Percentiles rank a stretch among this genome's conserved stretches.
These are phyloP conservation scores for Cyprinus carpio DNA, from an alignment of 2,113 vertebrate genomes.

Conservation along the genomic window DNA sequence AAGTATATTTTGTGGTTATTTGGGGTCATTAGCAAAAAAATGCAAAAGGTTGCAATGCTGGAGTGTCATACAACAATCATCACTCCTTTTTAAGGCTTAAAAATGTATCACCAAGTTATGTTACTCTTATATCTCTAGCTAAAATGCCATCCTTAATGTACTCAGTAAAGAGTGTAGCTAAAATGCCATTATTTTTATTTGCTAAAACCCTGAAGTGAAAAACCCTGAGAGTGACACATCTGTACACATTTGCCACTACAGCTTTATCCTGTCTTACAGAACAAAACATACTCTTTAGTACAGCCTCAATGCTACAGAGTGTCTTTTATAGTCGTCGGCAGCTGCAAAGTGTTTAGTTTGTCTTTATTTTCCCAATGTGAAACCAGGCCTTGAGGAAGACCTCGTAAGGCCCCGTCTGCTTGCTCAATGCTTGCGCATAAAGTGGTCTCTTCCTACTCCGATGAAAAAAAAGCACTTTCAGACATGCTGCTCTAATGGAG, in stretches of 20 bases:
- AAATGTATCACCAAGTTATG: background rate
- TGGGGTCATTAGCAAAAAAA: background rate
- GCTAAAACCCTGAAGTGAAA: background rate
- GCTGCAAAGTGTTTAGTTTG: background rate
- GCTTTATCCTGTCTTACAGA: background rate
- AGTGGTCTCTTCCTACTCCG: background rate
- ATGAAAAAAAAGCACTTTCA: background rate
- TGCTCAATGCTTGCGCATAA: background rate
- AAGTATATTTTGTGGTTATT: background rate
- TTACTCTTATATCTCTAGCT: background rate
- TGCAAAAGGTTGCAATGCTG: background rate
- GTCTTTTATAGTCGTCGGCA: background rate
- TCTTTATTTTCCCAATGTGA: background rate
- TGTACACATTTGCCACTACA: background rate
- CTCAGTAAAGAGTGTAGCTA: background rate
- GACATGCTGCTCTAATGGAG: background rate
- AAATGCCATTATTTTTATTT: background rate
- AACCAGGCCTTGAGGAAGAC: background rate
- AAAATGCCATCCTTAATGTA: background rate
- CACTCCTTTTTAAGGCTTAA: background rate
- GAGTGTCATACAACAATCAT: background rate
- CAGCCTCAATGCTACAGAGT: background rate
- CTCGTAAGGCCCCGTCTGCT: background rate
- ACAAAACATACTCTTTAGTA: background rate
- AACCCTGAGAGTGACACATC: too few species aligned